Evolutionary conservation across 1,140 invertebrate species (phyloP), one percentile per base, ranked within the genome.

Genomic region (Hylaeus volcanicus): DNA sequence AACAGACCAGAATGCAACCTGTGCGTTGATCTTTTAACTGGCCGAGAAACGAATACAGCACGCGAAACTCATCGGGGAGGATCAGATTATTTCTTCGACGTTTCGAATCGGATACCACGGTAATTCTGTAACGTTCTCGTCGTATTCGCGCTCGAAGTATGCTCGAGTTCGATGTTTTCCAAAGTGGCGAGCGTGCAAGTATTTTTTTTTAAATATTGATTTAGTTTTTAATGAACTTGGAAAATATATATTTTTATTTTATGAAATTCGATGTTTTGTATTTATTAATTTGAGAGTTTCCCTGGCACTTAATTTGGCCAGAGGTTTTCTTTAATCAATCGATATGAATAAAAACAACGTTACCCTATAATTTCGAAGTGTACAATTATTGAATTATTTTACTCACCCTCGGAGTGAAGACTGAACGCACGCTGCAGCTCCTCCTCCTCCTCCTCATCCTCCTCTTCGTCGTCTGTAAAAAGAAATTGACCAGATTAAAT

Each of bases 371-470:
- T 48, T 48, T 48, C 5, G 6, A 48, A 8, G 8, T 56, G 15
- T 5, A 56, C 2, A 14, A 56, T n/a, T 43, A 43, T 37, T 5
- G 26, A 8, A n/a, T 9, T n/a, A 26, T 14, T 68, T 60, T 53
- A 71, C 84, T 88, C 77, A 91, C 90, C 90, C 82, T 90, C 89
- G 53, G 90, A 90, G 73, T 88, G 87, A 45, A 63, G 83, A 80
- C 90, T 89, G 72, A 91, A 92, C 3, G 91, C 90, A 61, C 91
- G 83, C 37, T 92, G 90, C 60, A 92, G 66, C 60, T 92, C 90
- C 51, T 92, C 91, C 43, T 92, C 91, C 11, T 92, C 89, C 41
- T 90, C 89, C 37, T 91, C 90, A 6, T 90, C 90, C n/a, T 90
- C 90, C 0, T 91, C 89, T 0, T 90, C 90, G 45, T 81, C 81